phyloP scores from a whole-genome alignment of 2,797 vertebrate species.

The Halcyon chelicuti region DNA sequence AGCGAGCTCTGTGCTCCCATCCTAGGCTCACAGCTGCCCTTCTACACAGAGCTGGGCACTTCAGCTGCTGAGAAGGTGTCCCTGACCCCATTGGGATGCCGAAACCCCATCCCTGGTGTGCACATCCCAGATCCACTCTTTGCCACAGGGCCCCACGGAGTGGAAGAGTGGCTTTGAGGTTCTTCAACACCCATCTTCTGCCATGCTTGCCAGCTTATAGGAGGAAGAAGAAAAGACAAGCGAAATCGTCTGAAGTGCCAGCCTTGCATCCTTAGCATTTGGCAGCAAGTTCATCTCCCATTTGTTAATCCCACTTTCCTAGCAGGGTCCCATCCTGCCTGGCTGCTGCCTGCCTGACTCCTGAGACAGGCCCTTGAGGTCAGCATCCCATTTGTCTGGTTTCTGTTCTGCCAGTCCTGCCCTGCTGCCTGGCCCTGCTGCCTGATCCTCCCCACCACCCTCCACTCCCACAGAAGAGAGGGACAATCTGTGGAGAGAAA shows the following conservation, averaged over 20 bases:
- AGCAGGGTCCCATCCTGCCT: not conserved
- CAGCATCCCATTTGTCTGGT: not conserved
- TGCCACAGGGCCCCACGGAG: not conserved
- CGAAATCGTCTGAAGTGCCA: not conserved
- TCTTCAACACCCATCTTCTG: not conserved
- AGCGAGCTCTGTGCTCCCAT: not conserved
- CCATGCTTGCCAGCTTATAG: rapidly evolving
- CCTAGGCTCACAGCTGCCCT: not conserved
- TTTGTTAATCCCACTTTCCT: not conserved
- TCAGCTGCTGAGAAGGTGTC: not conserved
- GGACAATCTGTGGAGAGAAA: not conserved
- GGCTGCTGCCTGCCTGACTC: not conserved
- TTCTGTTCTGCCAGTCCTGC: not conserved
- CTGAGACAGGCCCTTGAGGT: not conserved
- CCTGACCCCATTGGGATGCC: not conserved
- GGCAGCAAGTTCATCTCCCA: not conserved
- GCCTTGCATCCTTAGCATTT: not conserved
- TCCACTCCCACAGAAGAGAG: not conserved
- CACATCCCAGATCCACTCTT: not conserved
- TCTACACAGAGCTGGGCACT: not conserved
- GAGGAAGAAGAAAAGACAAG: not conserved
- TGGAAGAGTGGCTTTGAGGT: not conserved
- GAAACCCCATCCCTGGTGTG: not conserved
- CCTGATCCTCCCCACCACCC: not conserved
- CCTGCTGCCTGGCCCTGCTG: not conserved